Evolutionary conservation across 2,113 vertebrate genomes (phyloP).

Genomic region (Apaloderma vittatum): DNA sequence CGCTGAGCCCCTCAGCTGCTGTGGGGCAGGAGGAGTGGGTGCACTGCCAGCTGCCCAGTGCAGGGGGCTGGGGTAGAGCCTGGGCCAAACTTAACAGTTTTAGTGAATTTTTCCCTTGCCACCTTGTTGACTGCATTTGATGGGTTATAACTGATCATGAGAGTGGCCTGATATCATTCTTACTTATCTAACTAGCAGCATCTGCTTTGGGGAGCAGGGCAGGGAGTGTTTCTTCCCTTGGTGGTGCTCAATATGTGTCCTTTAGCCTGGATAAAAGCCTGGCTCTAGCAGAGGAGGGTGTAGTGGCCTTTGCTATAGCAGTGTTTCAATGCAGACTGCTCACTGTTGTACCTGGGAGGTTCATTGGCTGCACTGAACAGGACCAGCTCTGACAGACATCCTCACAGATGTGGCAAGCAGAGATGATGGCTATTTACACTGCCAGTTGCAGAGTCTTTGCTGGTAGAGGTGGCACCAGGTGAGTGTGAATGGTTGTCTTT

Average conservation of each 20-base stretch:
- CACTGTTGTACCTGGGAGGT: background rate
- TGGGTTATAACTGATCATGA: background rate
- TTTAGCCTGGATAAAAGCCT: background rate
- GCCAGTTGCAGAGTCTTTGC: background rate
- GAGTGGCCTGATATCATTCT: background rate
- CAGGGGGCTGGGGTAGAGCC: background rate
- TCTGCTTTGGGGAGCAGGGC: background rate
- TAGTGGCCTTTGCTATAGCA: accelerated
- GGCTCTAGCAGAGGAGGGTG: accelerated
- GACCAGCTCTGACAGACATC: background rate
- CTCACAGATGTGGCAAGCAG: accelerated
- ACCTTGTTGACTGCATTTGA: background rate
- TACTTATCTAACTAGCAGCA: background rate
- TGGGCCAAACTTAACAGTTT: background rate
- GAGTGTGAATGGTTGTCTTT: accelerated
- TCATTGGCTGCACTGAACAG: accelerated
- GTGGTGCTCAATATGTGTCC: accelerated
- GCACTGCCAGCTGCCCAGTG: background rate
- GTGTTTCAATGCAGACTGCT: background rate
- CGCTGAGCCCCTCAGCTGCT: background rate
- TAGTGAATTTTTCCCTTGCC: background rate
- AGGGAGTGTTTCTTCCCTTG: background rate
- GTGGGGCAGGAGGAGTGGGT: background rate
- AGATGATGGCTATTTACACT: background rate
- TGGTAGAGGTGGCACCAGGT: background rate